Percentiles rank a stretch among this genome's conserved stretches.
phyloP scores from a whole-genome alignment of 1,140 invertebrate genomes.

The Thaumatotibia leucotreta region DNA sequence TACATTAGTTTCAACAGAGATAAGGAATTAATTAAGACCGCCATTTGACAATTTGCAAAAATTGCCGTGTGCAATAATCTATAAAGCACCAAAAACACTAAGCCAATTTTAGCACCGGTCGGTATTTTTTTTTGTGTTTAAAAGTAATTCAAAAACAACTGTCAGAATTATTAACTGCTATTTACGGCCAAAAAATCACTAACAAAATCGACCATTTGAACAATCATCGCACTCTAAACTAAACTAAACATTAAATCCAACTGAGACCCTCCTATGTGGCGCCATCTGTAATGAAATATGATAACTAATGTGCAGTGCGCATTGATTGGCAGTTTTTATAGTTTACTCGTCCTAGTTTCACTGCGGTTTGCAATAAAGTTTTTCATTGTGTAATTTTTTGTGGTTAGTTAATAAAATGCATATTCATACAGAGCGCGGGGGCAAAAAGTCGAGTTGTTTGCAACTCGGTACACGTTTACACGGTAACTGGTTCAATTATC shows the following conservation, averaged over 20 bases:
- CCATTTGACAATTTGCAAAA: background rate
- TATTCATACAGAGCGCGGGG: background rate
- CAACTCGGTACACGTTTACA: background rate
- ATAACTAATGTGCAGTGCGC: background rate
- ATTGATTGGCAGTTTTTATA: background rate
- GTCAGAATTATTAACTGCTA: too few relatives aligned
- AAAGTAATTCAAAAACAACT: too few relatives aligned
- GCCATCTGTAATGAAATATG: background rate
- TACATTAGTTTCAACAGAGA: background rate
- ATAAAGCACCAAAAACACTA: too few relatives aligned
- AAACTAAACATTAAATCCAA: too few relatives aligned
- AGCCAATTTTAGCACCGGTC: too few relatives aligned
- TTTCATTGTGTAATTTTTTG: background rate
- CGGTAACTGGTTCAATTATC: background rate
- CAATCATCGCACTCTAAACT: too few relatives aligned
- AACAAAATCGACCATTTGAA: too few relatives aligned
- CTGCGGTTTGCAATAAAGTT: background rate
- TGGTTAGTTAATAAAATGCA: conserved; percentile 15
- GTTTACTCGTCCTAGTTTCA: background rate
- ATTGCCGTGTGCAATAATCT: too few relatives aligned
- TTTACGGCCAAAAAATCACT: too few relatives aligned
- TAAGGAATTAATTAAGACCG: background rate
- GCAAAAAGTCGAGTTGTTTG: background rate
- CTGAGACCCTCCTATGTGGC: too few relatives aligned
- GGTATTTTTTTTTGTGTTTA: too few relatives aligned